Base-by-base conservation (phyloP, 2,888 invertebrate species). In the Stenotaenia linearis region DNA sequence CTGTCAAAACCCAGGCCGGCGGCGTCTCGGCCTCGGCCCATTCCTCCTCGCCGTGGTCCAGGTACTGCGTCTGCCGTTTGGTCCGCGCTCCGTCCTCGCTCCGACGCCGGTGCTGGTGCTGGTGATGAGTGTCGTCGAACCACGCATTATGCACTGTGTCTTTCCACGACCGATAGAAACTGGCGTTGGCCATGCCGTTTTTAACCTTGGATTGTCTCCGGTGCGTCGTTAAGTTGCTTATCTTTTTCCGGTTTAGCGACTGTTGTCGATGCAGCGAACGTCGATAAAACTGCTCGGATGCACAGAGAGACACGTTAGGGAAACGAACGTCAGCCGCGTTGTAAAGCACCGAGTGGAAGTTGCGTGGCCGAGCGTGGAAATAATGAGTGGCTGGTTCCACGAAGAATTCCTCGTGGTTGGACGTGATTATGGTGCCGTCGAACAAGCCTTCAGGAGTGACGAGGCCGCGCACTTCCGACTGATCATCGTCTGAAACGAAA, bases 361-460 rank as follows among this genome's bases (percentile, higher is more conserved):
- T 83, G 79, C 75, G 75, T 61, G 77, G 78, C 37, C 56, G 35
- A 15, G 76, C 45, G 78, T 79, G 35, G 61, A 83, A 82, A 85
- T 92, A 93, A 83, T 92, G 89, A 83, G 90, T 90, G 80, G 92
- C 88, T 7, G 93, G 93, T 86, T 96, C 96, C 83, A 96, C 90
- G 87, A 94, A 95, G 87, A 91, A 94, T 84, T 84, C 84, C 56
- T 94, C 93, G 84, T 93, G 93, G 78, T 90, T 88, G 80, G 89
- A 88, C 78, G 94, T 93, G 86, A 91, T 90, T 85, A 97, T 92
- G 79, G 93, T 93, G 79, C 96, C 97, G 85, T 97, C 96, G 87
- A 97, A 94, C 80, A 95, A 89, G 80, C 96, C 96, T 81, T 95
- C 93, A 80, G 90, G 89, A 81, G 95, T 95, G 83, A 97, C 90